Conservation (phyloP, 2,113 vertebrate genomes). For the Scalopus aquaticus region DNA sequence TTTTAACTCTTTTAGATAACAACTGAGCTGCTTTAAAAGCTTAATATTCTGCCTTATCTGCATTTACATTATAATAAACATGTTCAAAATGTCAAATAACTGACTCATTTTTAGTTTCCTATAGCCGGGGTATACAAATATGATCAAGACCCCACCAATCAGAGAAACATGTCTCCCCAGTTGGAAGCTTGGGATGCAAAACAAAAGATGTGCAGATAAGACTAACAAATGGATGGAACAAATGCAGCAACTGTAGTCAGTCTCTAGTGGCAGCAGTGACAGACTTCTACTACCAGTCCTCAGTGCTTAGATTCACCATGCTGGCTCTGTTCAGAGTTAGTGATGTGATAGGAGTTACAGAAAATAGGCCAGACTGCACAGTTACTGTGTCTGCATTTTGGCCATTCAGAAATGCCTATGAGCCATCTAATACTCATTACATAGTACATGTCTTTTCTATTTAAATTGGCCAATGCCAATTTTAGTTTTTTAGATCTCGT, state of each 20-base stretch:
- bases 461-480: not conserved
- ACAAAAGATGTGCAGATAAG: not conserved
- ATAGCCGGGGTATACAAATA: not conserved
- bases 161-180: not conserved
- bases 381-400: not conserved
- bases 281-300: not conserved
- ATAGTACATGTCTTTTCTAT: not conserved
- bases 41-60: not conserved
- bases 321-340: not conserved
- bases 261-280: not conserved
- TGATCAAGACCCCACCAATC: not conserved
- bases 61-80: not conserved
- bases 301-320: not conserved
- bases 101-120: not conserved
- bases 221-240: not conserved
- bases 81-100: not conserved
- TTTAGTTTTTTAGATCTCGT: not conserved
- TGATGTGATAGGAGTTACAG: not conserved
- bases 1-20: not conserved
- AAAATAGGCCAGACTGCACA: not conserved
- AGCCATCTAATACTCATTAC: not conserved
- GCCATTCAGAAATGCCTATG: not conserved
- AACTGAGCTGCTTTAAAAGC: not conserved
- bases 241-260: fast-evolving
- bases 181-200: not conserved